Percentiles rank a stretch among this genome's conserved stretches.
phyloP scores from a whole-genome alignment of 1,140 invertebrate genomes.

The Stegodyphus mimosarum region DNA sequence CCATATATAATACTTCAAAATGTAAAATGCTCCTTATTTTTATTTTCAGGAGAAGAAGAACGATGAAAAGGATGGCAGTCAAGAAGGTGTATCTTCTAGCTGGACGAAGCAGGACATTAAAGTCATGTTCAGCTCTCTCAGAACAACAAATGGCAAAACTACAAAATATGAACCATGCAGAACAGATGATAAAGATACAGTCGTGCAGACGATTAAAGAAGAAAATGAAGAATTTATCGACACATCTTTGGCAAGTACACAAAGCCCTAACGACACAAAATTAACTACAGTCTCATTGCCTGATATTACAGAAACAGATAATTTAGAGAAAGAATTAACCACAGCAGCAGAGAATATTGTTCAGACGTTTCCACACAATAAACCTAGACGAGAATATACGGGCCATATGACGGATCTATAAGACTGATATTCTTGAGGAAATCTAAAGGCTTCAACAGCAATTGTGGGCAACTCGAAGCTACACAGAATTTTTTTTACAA shows the following conservation, averaged over 20 bases:
- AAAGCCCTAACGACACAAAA: neutral
- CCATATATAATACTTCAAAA: too few relatives aligned
- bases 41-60: neutral
- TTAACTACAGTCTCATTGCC: neutral
- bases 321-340: constrained; percentile 24
- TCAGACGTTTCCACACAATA: constrained; percentile 8
- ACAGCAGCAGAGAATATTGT: constrained; percentile 6
- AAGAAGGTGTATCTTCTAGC: constrained; percentile 28
- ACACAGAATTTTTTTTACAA: too few relatives aligned
- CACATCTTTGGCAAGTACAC: neutral
- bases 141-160: neutral
- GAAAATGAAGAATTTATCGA: constrained; percentile 33
- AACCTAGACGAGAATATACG: neutral
- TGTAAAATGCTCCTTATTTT: too few relatives aligned
- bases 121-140: constrained; percentile 23
- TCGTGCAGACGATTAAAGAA: neutral
- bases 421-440: neutral
- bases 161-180: constrained; percentile 15
- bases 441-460: too few relatives aligned
- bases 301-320: neutral
- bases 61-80: neutral
- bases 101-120: constrained; percentile 42
- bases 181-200: constrained; percentile 12
- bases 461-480: too few relatives aligned
- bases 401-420: constrained; percentile 27